Evolutionary conservation across 2,113 vertebrate genomes (phyloP).

Genomic region (Callithrix jacchus): DNA sequence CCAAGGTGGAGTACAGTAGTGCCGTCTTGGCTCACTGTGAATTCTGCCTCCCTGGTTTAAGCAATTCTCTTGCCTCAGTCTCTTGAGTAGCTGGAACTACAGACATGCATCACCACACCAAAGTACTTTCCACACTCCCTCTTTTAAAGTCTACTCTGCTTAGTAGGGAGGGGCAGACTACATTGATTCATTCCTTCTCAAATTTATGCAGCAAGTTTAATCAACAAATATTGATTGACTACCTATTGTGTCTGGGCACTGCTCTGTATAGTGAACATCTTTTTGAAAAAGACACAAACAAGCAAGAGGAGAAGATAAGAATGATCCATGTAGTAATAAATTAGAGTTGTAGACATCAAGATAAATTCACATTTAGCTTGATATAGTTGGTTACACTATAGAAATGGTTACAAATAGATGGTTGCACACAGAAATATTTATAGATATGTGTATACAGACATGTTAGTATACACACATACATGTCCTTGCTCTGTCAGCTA

Average conservation of each 20-base stretch:
- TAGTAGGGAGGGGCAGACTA: neutral
- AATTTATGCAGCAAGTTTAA: neutral
- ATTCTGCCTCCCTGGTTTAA: too few relatives aligned
- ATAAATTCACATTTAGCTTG: neutral
- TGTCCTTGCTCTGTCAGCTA: neutral
- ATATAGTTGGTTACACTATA: neutral
- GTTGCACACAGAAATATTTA: neutral
- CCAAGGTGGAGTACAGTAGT: too few relatives aligned
- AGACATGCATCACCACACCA: too few relatives aligned
- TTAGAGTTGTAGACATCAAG: neutral
- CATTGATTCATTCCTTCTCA: neutral
- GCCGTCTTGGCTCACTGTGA: too few relatives aligned
- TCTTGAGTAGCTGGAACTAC: too few relatives aligned
- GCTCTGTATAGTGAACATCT: neutral
- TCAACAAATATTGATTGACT: neutral
- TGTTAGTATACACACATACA: neutral
- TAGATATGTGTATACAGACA: neutral
- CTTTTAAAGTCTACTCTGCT: neutral
- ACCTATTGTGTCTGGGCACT: neutral
- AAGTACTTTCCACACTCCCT: neutral
- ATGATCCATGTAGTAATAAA: neutral
- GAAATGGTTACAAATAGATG: neutral
- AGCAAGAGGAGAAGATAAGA: neutral
- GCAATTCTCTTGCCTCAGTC: too few relatives aligned
- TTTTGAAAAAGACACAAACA: neutral